phyloP scores from a whole-genome alignment of 2,113 vertebrate genomes.

The Holacanthus passer region DNA sequence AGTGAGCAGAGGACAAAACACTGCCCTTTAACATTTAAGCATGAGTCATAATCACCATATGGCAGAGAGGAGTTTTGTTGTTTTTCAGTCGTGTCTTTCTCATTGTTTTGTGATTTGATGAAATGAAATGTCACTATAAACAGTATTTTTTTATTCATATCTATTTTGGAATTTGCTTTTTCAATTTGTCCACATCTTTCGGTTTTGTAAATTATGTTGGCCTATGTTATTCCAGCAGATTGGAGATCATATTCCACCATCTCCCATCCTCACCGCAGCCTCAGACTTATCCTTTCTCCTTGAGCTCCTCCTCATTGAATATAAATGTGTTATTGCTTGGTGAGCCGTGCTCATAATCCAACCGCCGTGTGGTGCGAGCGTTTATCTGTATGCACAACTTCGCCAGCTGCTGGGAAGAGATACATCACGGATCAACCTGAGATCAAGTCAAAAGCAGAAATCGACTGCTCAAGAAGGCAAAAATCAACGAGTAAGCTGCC shows the following conservation, averaged over 20 bases:
- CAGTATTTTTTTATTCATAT: not conserved
- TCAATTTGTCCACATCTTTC: not conserved
- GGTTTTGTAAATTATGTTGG: not conserved
- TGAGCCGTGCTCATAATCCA: conserved; percentile 21
- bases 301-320: conserved; percentile 26
- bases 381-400: conserved; percentile 19
- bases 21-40: conserved; percentile 31
- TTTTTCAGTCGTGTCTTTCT: not conserved
- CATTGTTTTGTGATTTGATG: not conserved
- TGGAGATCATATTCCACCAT: not conserved
- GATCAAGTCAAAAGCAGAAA: conserved; percentile 18
- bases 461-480: not conserved
- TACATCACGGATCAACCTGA: not conserved
- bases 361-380: not conserved
- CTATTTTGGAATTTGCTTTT: not conserved
- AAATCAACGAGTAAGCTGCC: not conserved
- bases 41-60: not conserved
- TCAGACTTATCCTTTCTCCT: conserved; percentile 1
- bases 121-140: not conserved
- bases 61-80: not conserved
- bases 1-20: conserved; percentile 9
- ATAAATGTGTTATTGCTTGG: conserved; percentile 22
- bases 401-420: conserved; percentile 19
- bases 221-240: not conserved
- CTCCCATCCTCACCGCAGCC: not conserved